Percentiles rank a stretch among this genome's conserved stretches.
Evolutionary conservation across 2,113 vertebrate genomes (phyloP).

Genomic region (Blennius ocellaris): DNA sequence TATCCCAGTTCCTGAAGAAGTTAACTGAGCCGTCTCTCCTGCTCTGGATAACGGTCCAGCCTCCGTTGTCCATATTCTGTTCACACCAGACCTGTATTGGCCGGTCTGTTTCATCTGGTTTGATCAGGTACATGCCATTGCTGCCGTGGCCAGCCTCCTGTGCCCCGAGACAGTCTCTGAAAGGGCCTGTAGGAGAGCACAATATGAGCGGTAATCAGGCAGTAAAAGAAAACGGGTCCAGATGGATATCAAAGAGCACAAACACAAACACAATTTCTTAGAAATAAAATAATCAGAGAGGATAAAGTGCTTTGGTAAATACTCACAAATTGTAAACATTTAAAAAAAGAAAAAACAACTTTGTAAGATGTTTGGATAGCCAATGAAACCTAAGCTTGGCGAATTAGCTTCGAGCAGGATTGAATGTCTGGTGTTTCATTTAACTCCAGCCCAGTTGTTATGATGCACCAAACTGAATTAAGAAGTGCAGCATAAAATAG

Average conservation of each 20-base stretch:
- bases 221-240: constrained; percentile 14
- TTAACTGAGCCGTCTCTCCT: constrained; percentile 95
- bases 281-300: not conserved
- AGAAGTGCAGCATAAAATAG: not conserved
- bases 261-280: not conserved
- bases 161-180: constrained; percentile 93
- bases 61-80: constrained; percentile 93
- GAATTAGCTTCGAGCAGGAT: not conserved
- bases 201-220: constrained; percentile 22
- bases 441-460: not conserved
- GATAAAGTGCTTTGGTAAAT: not conserved
- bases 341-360: not conserved
- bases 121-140: constrained; percentile 95
- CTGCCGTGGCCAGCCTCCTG: constrained; percentile 90
- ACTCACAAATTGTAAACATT: not conserved
- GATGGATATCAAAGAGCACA: not conserved
- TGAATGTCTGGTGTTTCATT: not conserved
- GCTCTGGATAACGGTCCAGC: constrained; percentile 97
- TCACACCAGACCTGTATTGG: constrained; percentile 95
- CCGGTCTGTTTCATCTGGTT: constrained; percentile 86
- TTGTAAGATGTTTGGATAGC: not conserved
- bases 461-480: not conserved
- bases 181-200: constrained; percentile 85
- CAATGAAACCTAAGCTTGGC: not conserved
- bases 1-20: constrained; percentile 99